phyloP scores from a whole-genome alignment of 2,888 invertebrate species.

The Agriotes lineatus region DNA sequence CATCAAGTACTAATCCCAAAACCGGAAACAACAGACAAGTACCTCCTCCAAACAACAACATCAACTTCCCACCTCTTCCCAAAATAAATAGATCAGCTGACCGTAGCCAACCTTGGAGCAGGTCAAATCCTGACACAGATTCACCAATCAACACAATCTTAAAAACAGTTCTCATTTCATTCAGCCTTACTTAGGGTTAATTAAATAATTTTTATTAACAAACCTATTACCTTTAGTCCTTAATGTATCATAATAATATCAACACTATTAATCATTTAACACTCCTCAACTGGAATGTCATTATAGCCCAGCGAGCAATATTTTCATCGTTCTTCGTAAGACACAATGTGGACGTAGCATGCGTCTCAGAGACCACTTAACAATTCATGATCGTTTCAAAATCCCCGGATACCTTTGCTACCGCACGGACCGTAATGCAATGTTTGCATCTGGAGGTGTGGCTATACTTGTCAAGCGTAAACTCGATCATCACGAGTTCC shows the following conservation, averaged over 20 bases:
- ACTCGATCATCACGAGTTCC: not conserved
- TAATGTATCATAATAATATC: no score
- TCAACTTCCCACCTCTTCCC: conserved; percentile 3
- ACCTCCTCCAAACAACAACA: not conserved
- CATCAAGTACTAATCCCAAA: not conserved
- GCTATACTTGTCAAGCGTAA: conserved; percentile 1
- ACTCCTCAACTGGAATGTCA: conserved; percentile 4
- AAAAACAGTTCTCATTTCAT: no score
- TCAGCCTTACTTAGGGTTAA: no score
- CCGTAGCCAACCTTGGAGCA: not conserved
- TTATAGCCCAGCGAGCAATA: conserved; percentile 2
- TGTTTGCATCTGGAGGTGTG: conserved; percentile 5
- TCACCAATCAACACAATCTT: conserved; percentile 6
- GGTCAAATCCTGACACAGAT: not conserved
- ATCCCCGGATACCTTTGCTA: not conserved
- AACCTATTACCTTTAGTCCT: conserved; percentile 17
- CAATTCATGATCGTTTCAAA: not conserved
- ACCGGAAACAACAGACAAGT: not conserved
- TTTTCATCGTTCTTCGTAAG: conserved; percentile 9
- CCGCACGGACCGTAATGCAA: not conserved
- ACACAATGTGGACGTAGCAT: not conserved
- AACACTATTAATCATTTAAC: conserved; percentile 19
- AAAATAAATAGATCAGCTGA: not conserved
- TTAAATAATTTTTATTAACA: conserved; percentile 17
- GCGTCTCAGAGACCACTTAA: not conserved